Base-by-base conservation (phyloP, 2,113 vertebrate species). In the Ranitomeya imitator region DNA sequence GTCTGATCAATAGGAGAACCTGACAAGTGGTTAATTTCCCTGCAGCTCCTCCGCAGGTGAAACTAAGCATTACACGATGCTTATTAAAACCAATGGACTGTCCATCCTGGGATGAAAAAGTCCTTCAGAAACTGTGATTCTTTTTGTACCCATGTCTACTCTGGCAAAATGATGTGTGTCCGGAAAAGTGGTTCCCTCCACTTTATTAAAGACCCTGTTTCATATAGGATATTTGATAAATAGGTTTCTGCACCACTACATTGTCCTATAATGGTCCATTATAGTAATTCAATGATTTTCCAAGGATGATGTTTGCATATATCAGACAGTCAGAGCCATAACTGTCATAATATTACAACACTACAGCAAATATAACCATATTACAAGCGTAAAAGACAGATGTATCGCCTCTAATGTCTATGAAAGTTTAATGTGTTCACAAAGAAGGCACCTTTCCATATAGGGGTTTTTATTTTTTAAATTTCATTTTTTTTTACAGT, bases 381-480 rank as follows among this genome's bases (percentile, higher is more conserved):
- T 73, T 81, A 77, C 69, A 57, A n/a, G 65, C 6, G 13, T 73
- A 86, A 86, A 54, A 80, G 61, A 79, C 61, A 23, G 55, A 87
- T 73, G 52, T 52, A 87, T 81, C 54, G 67, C 54, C 86, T 87
- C 45, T 14, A 81, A 65, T n/a, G 78, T 31, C 78, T 82, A 79
- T 80, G 65, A 81, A 87, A 76, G 16, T 88, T 87, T 83, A 83
- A 83, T 88, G 67, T n/a, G 52, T 45, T 83, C 19, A 52, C 67
- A 83, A 61, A 80, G 37, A n/a, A 4, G 26, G 45, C 13, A 6
- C 21, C 54, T 79, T 52, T 37, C 26, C 59, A 59, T 80, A 80
- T 31, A 18, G 15, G 7, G 18, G 14, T n/a, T 78, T 51, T 21
- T 69, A 14, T 84, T 55, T 85, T 57, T 60, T 15, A 61, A 52